Evolutionary conservation across 2,888 invertebrate species (phyloP).

Genomic region (Cryptocheilus praepositus): DNA sequence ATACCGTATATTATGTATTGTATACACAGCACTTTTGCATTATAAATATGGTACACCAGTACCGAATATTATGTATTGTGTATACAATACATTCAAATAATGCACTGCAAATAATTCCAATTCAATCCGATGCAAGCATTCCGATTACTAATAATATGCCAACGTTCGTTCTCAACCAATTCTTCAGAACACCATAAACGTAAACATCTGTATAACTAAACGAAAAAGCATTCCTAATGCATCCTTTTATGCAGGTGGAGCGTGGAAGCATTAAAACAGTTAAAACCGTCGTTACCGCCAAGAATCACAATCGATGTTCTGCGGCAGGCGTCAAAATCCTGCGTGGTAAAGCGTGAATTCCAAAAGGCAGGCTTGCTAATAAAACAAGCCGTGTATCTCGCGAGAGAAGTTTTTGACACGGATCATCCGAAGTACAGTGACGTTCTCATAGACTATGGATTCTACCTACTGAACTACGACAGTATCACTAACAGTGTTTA

Average conservation of each 20-base stretch:
- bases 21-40: too few relatives aligned
- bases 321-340: slow-evolving; percentile 91
- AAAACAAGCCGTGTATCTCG: slow-evolving; percentile 86
- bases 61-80: too few relatives aligned
- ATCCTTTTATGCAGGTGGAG: slow-evolving; percentile 79
- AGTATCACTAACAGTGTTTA: slow-evolving; percentile 89
- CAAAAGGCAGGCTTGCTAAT: slow-evolving; percentile 88
- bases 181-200: too few relatives aligned
- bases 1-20: too few relatives aligned
- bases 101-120: too few relatives aligned
- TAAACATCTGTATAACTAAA: background rate
- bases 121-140: too few relatives aligned
- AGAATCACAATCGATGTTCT: slow-evolving; percentile 88
- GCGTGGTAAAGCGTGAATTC: slow-evolving; percentile 92
- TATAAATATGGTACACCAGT: too few relatives aligned
- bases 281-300: slow-evolving; percentile 80
- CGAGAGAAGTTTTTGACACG: slow-evolving; percentile 79
- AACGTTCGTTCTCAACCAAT: too few relatives aligned
- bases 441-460: slow-evolving; percentile 91
- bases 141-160: too few relatives aligned
- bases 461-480: slow-evolving; percentile 92
- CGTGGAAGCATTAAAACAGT: slow-evolving; percentile 83
- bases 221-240: slow-evolving; percentile 40
- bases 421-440: slow-evolving; percentile 90
- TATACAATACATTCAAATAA: too few relatives aligned